These are phyloP conservation scores for Listronotus bonariensis DNA, from an alignment of 1,140 invertebrate genomes.

Conservation along the genomic window DNA sequence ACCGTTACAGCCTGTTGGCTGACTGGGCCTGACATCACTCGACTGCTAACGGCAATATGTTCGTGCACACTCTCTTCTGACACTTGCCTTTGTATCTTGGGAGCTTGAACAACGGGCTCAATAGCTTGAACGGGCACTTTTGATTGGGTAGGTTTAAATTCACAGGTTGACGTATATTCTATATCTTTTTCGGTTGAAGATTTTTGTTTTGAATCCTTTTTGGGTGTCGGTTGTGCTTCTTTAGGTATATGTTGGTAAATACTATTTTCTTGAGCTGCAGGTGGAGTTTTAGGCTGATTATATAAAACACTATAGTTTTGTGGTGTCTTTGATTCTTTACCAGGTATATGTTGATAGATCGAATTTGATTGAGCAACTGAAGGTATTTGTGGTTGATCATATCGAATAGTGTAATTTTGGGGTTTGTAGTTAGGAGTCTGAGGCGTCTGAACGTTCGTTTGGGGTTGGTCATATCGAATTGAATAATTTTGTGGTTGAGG, in stretches of 20 bases:
- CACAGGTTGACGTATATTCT: slow-evolving; percentile 41
- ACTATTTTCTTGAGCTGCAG: background rate
- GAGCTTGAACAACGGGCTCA: slow-evolving; percentile 28
- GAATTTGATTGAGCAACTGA: slow-evolving; percentile 3
- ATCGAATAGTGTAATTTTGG: background rate
- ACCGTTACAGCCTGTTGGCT: slow-evolving; percentile 65
- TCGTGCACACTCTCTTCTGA: slow-evolving; percentile 45
- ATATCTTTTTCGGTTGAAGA: background rate
- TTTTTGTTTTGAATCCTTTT: no score
- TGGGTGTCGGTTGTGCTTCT: background rate
- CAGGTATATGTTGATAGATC: slow-evolving; percentile 25
- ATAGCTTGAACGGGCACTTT: slow-evolving; percentile 29
- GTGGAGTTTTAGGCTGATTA: background rate
- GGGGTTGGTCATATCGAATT: slow-evolving; percentile 15
- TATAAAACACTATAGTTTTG: background rate
- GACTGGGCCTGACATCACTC: slow-evolving; percentile 68
- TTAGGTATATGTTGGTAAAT: background rate
- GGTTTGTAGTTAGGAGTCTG: background rate
- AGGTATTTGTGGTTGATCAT: slow-evolving; percentile 6
- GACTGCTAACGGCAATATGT: slow-evolving; percentile 62
- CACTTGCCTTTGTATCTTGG: slow-evolving; percentile 39
- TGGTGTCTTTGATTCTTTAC: slow-evolving; percentile 4
- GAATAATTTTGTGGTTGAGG: background rate
- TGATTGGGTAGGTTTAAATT: slow-evolving; percentile 32
- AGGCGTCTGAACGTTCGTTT: background rate